Evolutionary conservation across 2,797 vertebrate species (phyloP).

Genomic region (Discoglossus pictus): DNA sequence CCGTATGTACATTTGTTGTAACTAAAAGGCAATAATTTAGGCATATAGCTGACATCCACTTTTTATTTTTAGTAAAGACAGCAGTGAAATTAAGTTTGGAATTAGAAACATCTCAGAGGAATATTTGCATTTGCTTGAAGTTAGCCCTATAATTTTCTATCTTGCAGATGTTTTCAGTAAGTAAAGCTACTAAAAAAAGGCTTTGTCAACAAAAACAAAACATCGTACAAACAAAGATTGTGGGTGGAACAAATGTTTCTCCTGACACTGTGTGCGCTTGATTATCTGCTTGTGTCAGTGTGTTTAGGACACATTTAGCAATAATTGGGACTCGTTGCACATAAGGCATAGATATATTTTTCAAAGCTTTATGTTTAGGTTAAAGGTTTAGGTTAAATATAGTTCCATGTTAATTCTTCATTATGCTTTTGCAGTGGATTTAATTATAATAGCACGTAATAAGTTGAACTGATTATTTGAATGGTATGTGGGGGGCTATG

Average conservation of each 20-base stretch:
- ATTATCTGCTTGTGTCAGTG: background rate
- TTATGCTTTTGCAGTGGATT: no score
- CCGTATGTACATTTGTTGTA: no score
- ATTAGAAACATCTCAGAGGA: slow-evolving; percentile 21
- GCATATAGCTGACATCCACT: slow-evolving; percentile 7
- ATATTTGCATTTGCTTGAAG: slow-evolving; percentile 21
- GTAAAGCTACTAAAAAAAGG: slow-evolving; percentile 22
- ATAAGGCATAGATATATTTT: no score
- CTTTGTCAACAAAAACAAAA: slow-evolving; percentile 36
- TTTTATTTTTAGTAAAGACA: slow-evolving; percentile 36
- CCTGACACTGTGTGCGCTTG: background rate
- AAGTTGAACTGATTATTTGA: no score
- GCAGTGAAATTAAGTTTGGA: slow-evolving; percentile 32
- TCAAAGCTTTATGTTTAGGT: no score
- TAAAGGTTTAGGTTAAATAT: no score
- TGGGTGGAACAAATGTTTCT: background rate
- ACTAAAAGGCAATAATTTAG: background rate
- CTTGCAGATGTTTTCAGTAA: slow-evolving; percentile 37
- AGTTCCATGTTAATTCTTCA: no score
- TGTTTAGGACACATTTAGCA: background rate
- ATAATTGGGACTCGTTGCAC: background rate
- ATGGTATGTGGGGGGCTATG: no score
- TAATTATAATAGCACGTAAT: no score
- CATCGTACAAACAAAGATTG: slow-evolving; percentile 5
- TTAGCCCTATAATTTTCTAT: slow-evolving; percentile 44